Conservation (phyloP, 2,113 vertebrate species). For the Phylloscopus whistleri region DNA sequence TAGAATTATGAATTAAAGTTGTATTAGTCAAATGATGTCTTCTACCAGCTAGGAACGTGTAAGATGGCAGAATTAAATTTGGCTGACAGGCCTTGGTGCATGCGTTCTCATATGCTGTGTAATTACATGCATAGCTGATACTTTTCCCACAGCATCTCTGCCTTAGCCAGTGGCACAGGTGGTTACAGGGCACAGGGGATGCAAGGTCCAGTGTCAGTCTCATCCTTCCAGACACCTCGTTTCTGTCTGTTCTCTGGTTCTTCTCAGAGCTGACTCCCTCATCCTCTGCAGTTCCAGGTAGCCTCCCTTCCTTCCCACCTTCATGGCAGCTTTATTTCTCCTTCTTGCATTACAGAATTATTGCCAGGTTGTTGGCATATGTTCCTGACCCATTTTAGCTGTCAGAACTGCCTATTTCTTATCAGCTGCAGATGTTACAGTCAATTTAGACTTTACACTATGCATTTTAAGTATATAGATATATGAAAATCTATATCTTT, state of each 20-base stretch:
- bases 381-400: background rate
- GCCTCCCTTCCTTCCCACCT: background rate
- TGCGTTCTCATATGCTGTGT: background rate
- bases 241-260: background rate
- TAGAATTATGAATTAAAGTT: background rate
- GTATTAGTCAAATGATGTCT: background rate
- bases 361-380: background rate
- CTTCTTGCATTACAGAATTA: background rate
- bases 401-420: background rate
- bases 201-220: rapidly evolving
- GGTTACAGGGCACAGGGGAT: background rate
- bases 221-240: rapidly evolving
- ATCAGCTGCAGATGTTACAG: background rate
- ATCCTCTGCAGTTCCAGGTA: background rate
- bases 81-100: background rate
- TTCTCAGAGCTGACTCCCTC: background rate
- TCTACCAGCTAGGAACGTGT: background rate
- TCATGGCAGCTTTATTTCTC: background rate
- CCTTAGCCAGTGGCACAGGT: background rate
- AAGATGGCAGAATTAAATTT: background rate
- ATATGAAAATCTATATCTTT: background rate
- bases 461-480: background rate
- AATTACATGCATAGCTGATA: background rate
- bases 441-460: background rate
- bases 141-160: background rate